phyloP scores from a whole-genome alignment of 2,797 vertebrate genomes.

The Rhynchotus rufescens region DNA sequence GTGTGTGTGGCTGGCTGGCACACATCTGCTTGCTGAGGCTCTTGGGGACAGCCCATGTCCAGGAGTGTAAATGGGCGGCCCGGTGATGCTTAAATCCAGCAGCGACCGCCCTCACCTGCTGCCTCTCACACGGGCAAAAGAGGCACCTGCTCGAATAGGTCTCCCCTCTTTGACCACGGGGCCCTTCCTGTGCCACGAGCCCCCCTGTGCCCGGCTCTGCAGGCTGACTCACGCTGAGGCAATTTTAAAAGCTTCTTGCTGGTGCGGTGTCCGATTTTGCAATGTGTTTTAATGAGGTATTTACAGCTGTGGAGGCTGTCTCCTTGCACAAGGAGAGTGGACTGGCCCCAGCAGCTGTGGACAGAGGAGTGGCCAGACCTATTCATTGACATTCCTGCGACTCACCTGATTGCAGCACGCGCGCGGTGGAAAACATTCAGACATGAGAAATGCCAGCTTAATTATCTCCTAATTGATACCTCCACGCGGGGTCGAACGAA shows the following conservation, averaged over 20 bases:
- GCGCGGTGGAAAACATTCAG: constrained; percentile 49
- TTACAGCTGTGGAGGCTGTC: neutral
- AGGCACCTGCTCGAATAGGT: neutral
- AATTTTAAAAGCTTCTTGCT: neutral
- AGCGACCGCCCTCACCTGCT: neutral
- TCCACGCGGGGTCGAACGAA: constrained; percentile 57
- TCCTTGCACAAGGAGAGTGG: constrained; percentile 17
- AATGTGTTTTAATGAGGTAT: constrained; percentile 39
- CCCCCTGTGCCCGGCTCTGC: neutral
- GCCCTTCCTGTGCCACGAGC: neutral
- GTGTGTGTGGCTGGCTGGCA: too few species aligned
- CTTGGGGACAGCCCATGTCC: too few species aligned
- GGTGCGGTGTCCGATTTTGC: constrained; percentile 2
- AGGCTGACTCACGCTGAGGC: neutral
- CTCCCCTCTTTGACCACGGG: neutral
- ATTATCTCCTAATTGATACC: constrained; percentile 67
- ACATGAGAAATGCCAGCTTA: constrained; percentile 37
- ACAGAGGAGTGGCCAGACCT: neutral
- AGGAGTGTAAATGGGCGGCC: neutral
- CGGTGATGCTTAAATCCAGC: neutral
- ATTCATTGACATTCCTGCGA: constrained; percentile 35
- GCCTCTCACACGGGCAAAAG: neutral
- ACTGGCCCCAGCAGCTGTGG: neutral
- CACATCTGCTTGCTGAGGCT: too few species aligned
- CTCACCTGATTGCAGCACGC: neutral